These are phyloP conservation scores for Cotesia typhae DNA, from an alignment of 1,140 invertebrate species.

Conservation along the genomic window DNA sequence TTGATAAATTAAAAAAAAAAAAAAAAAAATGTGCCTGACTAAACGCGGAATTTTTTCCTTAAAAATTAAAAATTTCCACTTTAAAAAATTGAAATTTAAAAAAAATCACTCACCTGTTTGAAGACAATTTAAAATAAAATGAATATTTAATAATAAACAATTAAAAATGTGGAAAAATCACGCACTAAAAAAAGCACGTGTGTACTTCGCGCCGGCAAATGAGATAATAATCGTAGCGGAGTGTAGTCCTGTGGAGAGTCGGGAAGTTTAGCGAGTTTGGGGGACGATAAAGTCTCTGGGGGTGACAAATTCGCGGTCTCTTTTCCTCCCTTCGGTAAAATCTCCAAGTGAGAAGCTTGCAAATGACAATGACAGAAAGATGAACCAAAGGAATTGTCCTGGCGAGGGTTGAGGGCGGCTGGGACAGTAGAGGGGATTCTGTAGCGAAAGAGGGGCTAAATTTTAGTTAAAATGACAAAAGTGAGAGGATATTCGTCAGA, in stretches of 20 bases:
- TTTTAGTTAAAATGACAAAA: not conserved
- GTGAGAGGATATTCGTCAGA: not conserved
- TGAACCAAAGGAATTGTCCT: no score
- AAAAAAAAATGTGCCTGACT: no score
- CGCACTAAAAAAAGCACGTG: constrained; percentile 39
- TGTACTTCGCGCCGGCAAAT: constrained; percentile 59
- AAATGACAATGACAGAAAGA: no score
- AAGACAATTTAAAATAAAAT: not conserved
- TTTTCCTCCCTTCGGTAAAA: no score
- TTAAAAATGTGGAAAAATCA: constrained; percentile 26
- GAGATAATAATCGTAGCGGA: constrained; percentile 62
- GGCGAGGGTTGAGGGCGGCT: no score
- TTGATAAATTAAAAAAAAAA: no score
- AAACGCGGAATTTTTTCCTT: no score
- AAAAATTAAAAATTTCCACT: no score
- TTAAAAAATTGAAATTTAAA: no score
- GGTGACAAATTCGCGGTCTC: constrained; percentile 19
- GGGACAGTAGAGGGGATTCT: no score
- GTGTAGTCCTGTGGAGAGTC: constrained; percentile 42
- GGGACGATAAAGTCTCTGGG: constrained; percentile 3
- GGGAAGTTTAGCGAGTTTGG: constrained; percentile 43
- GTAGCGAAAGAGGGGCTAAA: not conserved
- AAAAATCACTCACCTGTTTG: no score
- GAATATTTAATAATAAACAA: not conserved
- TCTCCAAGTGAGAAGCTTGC: no score